phyloP scores from a whole-genome alignment of 2,888 invertebrate genomes.

The Drosophila mettleri region DNA sequence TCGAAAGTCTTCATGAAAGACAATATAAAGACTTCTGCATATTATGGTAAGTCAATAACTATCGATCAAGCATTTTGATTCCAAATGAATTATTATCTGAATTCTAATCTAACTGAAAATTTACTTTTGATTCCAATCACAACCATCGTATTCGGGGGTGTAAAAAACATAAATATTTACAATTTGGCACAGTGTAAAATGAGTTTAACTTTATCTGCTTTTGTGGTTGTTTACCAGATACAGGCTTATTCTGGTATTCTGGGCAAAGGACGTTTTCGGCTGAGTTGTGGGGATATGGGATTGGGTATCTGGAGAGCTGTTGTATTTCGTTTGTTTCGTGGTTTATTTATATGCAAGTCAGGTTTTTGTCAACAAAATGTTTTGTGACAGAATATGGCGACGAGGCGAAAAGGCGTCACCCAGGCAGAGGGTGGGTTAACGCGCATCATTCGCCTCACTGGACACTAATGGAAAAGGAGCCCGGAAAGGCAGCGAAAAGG shows the following conservation, averaged over 20 bases:
- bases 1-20: too few species aligned
- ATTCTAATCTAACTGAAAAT: background rate
- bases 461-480: slow-evolving; percentile 75
- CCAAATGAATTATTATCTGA: too few species aligned
- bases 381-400: slow-evolving; percentile 54
- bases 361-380: slow-evolving; percentile 70
- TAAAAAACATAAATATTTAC: slow-evolving; percentile 74
- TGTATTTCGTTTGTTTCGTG: slow-evolving; percentile 57
- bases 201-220: slow-evolving; percentile 78
- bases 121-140: background rate
- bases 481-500: background rate
- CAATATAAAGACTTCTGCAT: too few species aligned
- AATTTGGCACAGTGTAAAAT: slow-evolving; percentile 77
- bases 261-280: slow-evolving; percentile 9
- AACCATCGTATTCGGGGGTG: slow-evolving; percentile 42
- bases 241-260: slow-evolving; percentile 46
- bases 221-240: slow-evolving; percentile 73
- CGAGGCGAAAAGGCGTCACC: slow-evolving; percentile 21
- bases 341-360: slow-evolving; percentile 81
- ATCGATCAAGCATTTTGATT: too few species aligned
- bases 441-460: slow-evolving; percentile 72
- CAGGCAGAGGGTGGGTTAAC: slow-evolving; percentile 41
- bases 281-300: background rate
- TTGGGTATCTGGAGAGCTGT: slow-evolving; percentile 20
- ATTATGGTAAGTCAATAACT: too few species aligned